Percentiles rank a stretch among this genome's conserved stretches.
These are phyloP conservation scores for Lochmaea crataegi DNA, from an alignment of 2,888 invertebrate species.

Conservation along the genomic window DNA sequence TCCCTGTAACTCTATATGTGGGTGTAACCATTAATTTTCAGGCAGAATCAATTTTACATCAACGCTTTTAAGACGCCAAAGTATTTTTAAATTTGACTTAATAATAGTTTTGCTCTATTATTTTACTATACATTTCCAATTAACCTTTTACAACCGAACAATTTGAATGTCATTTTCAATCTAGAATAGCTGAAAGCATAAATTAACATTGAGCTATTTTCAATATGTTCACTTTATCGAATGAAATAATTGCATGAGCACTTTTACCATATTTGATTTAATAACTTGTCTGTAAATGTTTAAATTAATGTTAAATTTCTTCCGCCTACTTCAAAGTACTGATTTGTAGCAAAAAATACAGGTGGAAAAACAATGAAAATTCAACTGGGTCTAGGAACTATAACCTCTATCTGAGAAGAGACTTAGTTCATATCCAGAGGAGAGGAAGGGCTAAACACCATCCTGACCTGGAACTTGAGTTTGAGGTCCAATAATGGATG, in stretches of 20 bases:
- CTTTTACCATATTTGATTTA: neutral
- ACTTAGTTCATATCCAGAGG: too few species aligned
- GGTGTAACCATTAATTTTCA: neutral
- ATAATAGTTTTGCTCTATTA: neutral
- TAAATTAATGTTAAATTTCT: neutral
- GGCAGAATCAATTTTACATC: neutral
- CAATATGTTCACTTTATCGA: neutral
- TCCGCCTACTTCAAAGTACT: neutral
- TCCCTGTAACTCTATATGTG: neutral
- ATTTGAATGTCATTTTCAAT: slow-evolving; percentile 2
- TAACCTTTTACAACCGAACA: slow-evolving; percentile 4
- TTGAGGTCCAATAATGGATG: too few species aligned
- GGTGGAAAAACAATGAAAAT: too few species aligned
- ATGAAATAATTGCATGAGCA: neutral
- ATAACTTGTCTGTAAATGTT: neutral
- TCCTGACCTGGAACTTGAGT: too few species aligned
- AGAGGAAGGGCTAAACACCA: too few species aligned
- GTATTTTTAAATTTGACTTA: neutral
- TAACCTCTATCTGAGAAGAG: too few species aligned
- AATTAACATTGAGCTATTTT: neutral
- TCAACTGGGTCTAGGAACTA: too few species aligned
- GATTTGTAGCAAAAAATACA: too few species aligned
- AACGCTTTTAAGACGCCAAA: neutral
- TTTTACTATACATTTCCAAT: neutral
- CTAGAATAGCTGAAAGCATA: neutral